Base-by-base conservation (phyloP, 2,888 invertebrate genomes). In the Spisula solida region DNA sequence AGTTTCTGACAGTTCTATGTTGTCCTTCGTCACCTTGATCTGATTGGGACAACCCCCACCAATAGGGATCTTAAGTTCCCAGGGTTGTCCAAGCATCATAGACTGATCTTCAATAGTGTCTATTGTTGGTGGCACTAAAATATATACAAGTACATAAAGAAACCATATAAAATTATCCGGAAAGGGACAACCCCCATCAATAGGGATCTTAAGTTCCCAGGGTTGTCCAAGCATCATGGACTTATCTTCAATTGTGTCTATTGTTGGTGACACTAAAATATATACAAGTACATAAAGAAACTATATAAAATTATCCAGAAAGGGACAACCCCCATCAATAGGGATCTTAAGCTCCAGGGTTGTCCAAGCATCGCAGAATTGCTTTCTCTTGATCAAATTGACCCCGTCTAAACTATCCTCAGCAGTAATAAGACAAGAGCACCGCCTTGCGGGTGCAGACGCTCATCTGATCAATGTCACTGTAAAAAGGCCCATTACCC, bases 271-370 rank as follows among this genome's bases (percentile, higher is more conserved):
- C 41, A 93, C 95, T 96, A 88, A 12, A 91, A 66, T 66, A n/a
- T 25, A 66, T 12, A 25, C 5, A 14, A 14, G 2, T 41, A 41
- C 41, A 41, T 41, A 8, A 41, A 41, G 41, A 2, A 41, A 41
- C 2, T 41, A 41, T 41, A 41, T 5, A 2, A 41, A 41, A 41
- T n/a, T n/a, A n/a, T n/a, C n/a, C n/a, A n/a, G n/a, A n/a, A n/a
- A n/a, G 12, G 99, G 99, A 96, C 99, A 99, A 96, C 99, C 99
- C 51, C 99, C 99, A 86, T 98, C 98, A 97, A 99, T 99, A 96
- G 98, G 98, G 93, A 99, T 98, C 97, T 99, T 99, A 95, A 99
- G 98, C 97, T 99, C 99, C 99, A 98, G 96, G 99, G 99, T 95
- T 99, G 99, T 84, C 98, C 98, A 96, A 99, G 99, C 0, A 99